Evolutionary conservation across 2,888 invertebrate species (phyloP).

Genomic region (Dinocampus coccinellae): DNA sequence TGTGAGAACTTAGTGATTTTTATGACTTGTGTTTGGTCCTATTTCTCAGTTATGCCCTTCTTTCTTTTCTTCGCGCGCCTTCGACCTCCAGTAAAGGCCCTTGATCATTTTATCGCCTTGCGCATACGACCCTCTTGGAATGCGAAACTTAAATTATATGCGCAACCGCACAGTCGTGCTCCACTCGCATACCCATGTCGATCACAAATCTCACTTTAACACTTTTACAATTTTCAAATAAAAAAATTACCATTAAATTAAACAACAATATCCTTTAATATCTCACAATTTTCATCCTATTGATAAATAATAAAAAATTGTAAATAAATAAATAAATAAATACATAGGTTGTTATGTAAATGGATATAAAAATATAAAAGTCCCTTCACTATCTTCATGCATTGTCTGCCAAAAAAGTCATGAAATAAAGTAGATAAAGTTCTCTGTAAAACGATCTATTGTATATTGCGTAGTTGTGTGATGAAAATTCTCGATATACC

Average conservation of each 20-base stretch:
- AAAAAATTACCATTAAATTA: not conserved
- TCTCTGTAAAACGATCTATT: slow-evolving; percentile 25
- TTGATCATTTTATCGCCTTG: slow-evolving; percentile 37
- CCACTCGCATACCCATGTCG: slow-evolving; percentile 23
- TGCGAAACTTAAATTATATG: slow-evolving; percentile 29
- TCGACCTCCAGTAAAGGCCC: slow-evolving; percentile 32
- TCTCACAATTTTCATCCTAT: not conserved
- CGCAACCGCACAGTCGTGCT: slow-evolving; percentile 23
- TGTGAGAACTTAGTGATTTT: slow-evolving; percentile 61
- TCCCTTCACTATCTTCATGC: not conserved
- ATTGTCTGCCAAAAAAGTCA: slow-evolving; percentile 8
- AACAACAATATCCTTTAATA: not conserved
- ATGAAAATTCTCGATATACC: slow-evolving; percentile 22
- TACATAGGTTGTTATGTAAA: no score
- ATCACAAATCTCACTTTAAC: slow-evolving; percentile 12
- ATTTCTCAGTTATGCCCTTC: slow-evolving; percentile 28
- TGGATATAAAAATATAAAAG: no score
- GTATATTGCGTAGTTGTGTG: slow-evolving; percentile 12
- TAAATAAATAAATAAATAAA: no score
- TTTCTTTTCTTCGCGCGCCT: slow-evolving; percentile 23
- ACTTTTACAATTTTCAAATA: slow-evolving; percentile 17
- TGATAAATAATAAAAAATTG: no score
- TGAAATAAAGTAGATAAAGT: slow-evolving; percentile 32
- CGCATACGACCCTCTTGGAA: slow-evolving; percentile 32
- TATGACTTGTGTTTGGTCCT: slow-evolving; percentile 46